phyloP scores from a whole-genome alignment of 1,140 invertebrate species.

The Drosophila lini region DNA sequence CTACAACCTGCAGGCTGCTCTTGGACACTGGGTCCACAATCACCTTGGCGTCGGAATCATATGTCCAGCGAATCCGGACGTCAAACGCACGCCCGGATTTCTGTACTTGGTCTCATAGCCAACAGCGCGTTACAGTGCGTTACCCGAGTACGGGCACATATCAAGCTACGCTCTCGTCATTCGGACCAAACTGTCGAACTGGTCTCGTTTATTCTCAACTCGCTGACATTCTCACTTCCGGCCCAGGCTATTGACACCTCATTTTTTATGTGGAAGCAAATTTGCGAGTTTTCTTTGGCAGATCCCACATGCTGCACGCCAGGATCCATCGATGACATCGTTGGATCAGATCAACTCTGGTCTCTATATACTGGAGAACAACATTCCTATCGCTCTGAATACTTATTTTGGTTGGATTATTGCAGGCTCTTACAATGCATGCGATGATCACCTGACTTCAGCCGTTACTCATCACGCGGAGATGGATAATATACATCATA shows the following conservation, averaged over 20 bases:
- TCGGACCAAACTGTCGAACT: too few species aligned
- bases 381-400: not conserved
- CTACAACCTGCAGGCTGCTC: not conserved
- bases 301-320: too few species aligned
- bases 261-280: not conserved
- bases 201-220: too few species aligned
- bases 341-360: not conserved
- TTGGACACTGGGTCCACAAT: slow-evolving; percentile 4
- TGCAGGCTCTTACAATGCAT: not conserved
- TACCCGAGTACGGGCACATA: too few species aligned
- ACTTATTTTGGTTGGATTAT: not conserved
- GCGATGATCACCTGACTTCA: not conserved
- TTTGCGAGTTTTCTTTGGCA: not conserved
- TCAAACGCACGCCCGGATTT: not conserved
- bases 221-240: too few species aligned
- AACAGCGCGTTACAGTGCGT: too few species aligned
- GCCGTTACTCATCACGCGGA: not conserved
- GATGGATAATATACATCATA: not conserved
- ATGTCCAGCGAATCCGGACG: not conserved
- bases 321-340: not conserved
- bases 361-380: not conserved
- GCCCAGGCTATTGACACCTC: not conserved
- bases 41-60: not conserved
- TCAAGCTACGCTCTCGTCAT: too few species aligned
- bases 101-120: not conserved